Base-by-base conservation (phyloP, 2,888 invertebrate species). In the Globia sparganii region DNA sequence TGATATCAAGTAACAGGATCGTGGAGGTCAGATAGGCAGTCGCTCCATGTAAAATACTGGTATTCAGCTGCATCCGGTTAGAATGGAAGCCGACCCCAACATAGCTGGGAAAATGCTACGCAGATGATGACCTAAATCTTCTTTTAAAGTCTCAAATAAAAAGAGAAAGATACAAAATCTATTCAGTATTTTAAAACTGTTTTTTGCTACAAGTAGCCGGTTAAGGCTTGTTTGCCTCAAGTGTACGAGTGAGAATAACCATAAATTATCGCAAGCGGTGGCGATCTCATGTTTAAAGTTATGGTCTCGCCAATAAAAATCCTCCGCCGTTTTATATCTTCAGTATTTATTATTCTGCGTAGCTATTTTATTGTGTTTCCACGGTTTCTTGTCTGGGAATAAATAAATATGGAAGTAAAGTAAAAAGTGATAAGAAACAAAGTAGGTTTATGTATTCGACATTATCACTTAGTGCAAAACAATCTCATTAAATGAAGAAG, bases 271-370 rank as follows among this genome's bases (percentile, higher is more conserved):
- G 31, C 61, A 37, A 77, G 74, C 76, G 21, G 53, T 75, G 77
- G 81, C 81, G 73, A 84, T 83, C 81, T 86, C 84, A 66, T 82
- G 83, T 89, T 89, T 85, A 78, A 89, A 89, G 83, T 88, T 89
- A 89, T 88, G 72, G 81, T 59, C 46, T 2, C 53, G 34, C 83
- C 80, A 86, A 85, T 86, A 86, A 87, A 86, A 87, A 81, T 78
- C 37, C 65, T 79, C 53, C 49, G 62, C 70, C 75, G 68, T 75
- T 85, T 76, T 82, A 82, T 82, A 79, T 72, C 62, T 61, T 61
- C 56, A n/a, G 43, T 76, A 68, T 75, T 74, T 86, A 85, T 81
- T 78, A 28, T 68, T 49, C 49, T 37, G 28, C 43, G 21, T 61
- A 53, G 43, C 34, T 81, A 78, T 81, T 81, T 81, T 78, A 65